Percentiles rank a stretch among this genome's conserved stretches.
Conservation (phyloP, 1,140 invertebrate species). For the Colletes latitarsis region DNA sequence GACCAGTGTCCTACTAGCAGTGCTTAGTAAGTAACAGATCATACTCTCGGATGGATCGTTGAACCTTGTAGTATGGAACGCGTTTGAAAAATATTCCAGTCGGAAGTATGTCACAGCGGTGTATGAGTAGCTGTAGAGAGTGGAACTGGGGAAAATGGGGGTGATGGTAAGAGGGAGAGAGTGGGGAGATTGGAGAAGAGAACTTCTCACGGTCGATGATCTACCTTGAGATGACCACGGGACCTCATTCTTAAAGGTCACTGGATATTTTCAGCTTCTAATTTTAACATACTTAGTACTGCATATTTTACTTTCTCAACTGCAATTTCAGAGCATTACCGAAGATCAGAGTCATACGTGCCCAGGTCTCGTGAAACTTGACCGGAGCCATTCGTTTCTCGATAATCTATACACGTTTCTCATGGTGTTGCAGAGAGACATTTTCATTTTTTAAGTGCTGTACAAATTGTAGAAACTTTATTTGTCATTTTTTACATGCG, state of each 20-base stretch:
- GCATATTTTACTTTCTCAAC: constrained; percentile 12
- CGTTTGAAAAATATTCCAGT: constrained; percentile 48
- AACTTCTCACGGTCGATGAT: constrained; percentile 57
- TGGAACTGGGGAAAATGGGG: constrained; percentile 19
- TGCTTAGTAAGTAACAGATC: constrained; percentile 46
- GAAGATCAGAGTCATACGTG: not conserved
- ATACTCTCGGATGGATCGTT: constrained; percentile 60
- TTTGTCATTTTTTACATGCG: too few relatives aligned
- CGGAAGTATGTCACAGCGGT: constrained; percentile 56
- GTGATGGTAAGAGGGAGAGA: constrained; percentile 13
- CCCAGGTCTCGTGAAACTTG: too few relatives aligned
- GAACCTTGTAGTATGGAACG: constrained; percentile 54
- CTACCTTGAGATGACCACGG: constrained; percentile 58
- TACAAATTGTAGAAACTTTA: too few relatives aligned
- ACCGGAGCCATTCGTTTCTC: too few relatives aligned
- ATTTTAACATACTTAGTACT: constrained; percentile 28
- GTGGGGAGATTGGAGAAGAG: constrained; percentile 27
- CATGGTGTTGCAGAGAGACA: too few relatives aligned
- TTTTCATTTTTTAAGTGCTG: too few relatives aligned
- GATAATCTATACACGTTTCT: too few relatives aligned
- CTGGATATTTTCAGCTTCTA: constrained; percentile 42
- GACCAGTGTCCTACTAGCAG: constrained; percentile 62
- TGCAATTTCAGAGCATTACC: not conserved
- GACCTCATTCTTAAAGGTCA: constrained; percentile 51
- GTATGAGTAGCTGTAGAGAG: constrained; percentile 32